phyloP scores from a whole-genome alignment of 2,797 vertebrate genomes.

The Okamejei kenojei region DNA sequence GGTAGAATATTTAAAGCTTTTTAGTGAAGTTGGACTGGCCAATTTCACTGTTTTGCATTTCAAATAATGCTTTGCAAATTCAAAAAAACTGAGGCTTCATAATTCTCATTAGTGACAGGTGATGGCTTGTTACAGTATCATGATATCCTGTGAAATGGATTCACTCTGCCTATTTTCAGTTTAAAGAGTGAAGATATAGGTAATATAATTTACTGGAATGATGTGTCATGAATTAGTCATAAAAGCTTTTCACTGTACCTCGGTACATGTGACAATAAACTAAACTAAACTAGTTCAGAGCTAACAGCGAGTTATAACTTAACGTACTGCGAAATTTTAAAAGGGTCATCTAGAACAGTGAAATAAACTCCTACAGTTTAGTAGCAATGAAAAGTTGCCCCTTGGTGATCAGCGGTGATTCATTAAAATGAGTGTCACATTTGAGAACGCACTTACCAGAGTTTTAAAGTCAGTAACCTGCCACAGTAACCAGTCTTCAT shows the following conservation, averaged over 20 bases:
- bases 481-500: slow-evolving; percentile 93
- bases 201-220: not conserved
- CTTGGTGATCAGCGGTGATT: not conserved
- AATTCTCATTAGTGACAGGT: not conserved
- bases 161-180: not conserved
- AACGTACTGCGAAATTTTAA: no score
- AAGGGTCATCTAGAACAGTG: not conserved
- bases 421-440: not conserved
- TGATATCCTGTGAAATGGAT: not conserved
- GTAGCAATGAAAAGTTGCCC: not conserved
- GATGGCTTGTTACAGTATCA: not conserved
- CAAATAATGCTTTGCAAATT: not conserved
- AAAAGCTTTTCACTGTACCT: no score
- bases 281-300: no score
- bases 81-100: not conserved
- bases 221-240: not conserved
- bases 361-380: not conserved
- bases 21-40: not conserved
- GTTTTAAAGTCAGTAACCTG: slow-evolving; percentile 79
- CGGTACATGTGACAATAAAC: no score
- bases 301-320: no score
- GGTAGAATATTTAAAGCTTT: not conserved
- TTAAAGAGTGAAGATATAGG: not conserved
- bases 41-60: not conserved
- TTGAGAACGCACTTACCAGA: slow-evolving; percentile 61